Evolutionary conservation across 2,113 vertebrate species (phyloP).

Genomic region (Muntiacus muntjak): DNA sequence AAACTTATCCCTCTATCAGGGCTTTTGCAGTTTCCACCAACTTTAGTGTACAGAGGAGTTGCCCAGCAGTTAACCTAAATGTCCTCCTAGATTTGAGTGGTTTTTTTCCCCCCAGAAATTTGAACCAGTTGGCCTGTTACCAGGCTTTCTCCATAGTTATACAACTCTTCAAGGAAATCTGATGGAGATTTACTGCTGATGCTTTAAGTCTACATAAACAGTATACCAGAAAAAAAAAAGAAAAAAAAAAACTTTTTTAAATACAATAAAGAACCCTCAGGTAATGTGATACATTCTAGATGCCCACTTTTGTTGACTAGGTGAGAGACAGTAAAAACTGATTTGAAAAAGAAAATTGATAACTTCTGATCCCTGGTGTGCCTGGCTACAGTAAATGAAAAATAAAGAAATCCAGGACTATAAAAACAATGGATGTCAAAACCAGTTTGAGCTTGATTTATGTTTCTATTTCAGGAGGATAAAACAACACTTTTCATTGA

Average conservation of each 20-base stretch:
- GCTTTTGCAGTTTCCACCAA: neutral
- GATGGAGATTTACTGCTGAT: neutral
- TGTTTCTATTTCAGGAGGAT: slow-evolving; percentile 4
- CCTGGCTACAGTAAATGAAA: neutral
- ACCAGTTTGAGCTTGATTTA: neutral
- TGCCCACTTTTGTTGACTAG: neutral
- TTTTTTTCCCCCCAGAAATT: neutral
- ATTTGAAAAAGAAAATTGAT: neutral
- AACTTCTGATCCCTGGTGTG: neutral
- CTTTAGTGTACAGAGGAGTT: neutral
- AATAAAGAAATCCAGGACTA: neutral
- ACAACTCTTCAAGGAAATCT: neutral
- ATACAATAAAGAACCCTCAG: neutral
- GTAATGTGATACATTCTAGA: neutral
- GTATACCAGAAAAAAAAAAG: neutral
- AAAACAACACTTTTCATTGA: neutral
- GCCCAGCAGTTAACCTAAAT: neutral
- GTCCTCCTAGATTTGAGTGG: neutral
- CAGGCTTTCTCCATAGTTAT: neutral
- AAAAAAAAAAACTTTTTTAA: neutral
- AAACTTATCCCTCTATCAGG: neutral
- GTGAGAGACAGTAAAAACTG: neutral
- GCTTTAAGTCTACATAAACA: neutral
- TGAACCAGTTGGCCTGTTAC: neutral
- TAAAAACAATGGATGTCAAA: slow-evolving; percentile 6